Base-by-base conservation (phyloP, 2,113 vertebrate species). In the Actenoides hombroni region DNA sequence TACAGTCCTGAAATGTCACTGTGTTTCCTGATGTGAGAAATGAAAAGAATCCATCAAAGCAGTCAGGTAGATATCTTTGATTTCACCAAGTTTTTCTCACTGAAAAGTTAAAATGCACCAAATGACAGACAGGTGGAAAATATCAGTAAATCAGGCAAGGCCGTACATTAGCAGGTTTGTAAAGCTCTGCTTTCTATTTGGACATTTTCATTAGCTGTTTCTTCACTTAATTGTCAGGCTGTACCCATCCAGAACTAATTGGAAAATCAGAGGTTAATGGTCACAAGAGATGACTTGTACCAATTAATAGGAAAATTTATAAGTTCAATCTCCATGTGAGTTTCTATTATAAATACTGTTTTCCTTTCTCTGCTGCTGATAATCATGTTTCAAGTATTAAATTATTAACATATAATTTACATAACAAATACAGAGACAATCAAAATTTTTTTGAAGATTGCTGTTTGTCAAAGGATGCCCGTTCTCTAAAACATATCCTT, bases 251-350 rank as follows among this genome's bases (percentile, higher is more conserved):
- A 83, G 35, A 97, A 83, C 86, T 95, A 83, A 97, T 96, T 84
- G 86, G 83, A 63, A 95, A 96, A 89, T 69, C 51, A 59, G 81
- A 96, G 91, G 90, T 97, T 95, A 94, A 90, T 90, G 82, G 89
- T 97, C 91, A 96, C 71, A 91, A 63, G 92, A 86, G 42, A 94
- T 94, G 56, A 80, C 71, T 96, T 68, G 37, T 88, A n/a, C 76
- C 93, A 95, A 90, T 97, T 96, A 95, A 92, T 46, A 86, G 78
- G 76, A 88, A 81, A 94, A 90, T 94, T 88, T 93, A 81, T 80
- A 83, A 85, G 25, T 78, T 92, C 46, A 64, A 25, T 94, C 60
- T 95, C 65, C 78, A 10, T 40, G 53, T 83, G 67, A 37, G 51
- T 60, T 92, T 87, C 48, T 42, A 10, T 70, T 95, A 65, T 87